Percentiles rank a stretch among this genome's conserved stretches.
phyloP scores from a whole-genome alignment of 2,888 invertebrate genomes.

The Magallana nippona region DNA sequence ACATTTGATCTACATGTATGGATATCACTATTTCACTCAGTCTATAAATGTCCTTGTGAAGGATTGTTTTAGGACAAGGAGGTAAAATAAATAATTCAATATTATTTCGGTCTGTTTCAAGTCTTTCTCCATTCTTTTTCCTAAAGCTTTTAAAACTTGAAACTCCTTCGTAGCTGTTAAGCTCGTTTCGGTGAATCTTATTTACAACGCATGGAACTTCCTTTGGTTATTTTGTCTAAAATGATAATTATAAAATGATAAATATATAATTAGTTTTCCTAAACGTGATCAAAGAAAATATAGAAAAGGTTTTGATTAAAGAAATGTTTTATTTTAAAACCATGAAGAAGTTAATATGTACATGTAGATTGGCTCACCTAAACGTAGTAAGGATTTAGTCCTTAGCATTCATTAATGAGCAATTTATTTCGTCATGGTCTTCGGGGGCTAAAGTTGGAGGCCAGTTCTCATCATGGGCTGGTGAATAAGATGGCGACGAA shows the following conservation, averaged over 20 bases:
- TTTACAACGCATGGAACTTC: background rate
- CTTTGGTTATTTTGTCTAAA: background rate
- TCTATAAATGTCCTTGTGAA: too few relatives aligned
- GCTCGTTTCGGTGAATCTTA: background rate
- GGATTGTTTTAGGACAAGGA: background rate
- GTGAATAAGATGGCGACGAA: background rate
- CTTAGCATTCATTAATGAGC: background rate
- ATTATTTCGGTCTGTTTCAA: background rate
- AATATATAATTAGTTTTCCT: too few relatives aligned
- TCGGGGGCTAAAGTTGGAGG: background rate
- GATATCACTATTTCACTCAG: too few relatives aligned
- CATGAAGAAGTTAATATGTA: background rate
- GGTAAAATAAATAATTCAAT: background rate
- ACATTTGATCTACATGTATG: too few relatives aligned
- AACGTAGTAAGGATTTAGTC: background rate
- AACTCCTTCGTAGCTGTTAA: background rate
- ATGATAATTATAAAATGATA: background rate
- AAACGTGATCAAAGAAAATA: too few relatives aligned
- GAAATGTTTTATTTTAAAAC: too few relatives aligned
- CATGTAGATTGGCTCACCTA: background rate
- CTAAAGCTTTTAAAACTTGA: background rate
- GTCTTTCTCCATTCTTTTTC: background rate
- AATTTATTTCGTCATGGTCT: background rate
- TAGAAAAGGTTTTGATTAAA: too few relatives aligned
- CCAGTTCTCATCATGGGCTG: constrained; percentile 2